Evolutionary conservation across 37 sponge, comb jelly and placozoan species (phyloP), one percentile per base, ranked within the genome.

Genomic region (Ephydatia muelleri): DNA sequence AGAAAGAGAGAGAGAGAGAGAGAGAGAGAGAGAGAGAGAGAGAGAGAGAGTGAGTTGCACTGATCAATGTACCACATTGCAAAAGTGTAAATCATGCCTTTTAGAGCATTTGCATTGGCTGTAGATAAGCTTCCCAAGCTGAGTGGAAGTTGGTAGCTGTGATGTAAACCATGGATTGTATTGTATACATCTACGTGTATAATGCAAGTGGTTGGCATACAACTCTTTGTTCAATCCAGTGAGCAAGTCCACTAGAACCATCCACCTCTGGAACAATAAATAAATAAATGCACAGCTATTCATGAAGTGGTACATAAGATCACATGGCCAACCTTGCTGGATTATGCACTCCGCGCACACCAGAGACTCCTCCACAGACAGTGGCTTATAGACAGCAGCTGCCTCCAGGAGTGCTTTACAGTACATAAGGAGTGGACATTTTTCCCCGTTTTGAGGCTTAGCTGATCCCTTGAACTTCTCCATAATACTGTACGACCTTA

Each of bases 391-490:
- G 14, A 77, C 85, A 19, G 85, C 39, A 16, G 77, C 85, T 34
- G 67, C 65, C 29, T 68, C 31, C 70, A 88, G 29, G 35, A 88
- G 78, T 12, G 72, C 65, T 33, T 80, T 49, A 40, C 82, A 82
- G 75, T 82, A 88, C 35, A 16, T n/a, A 29, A 82, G 70, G 36
- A 88, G 78, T 31, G 88, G 88, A 38, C 6, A 76, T 47, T 72
- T 72, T 43, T 31, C 32, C 37, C 75, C 74, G 30, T 30, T 28
- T 28, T 67, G 43, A 57, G 64, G 77, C 29, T 57, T 30, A 5
- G 49, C 65, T 19, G 76, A 64, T 65, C 28, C 34, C 31, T 75
- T 76, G 57, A 88, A 88, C 76, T 76, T 82, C 37, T 76, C 31
- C 35, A 88, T 70, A 13, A 57, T 82, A 49, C 77, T 72, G 32